Conservation (phyloP, 2,797 vertebrate species). For the Phataginus tetradactyla region DNA sequence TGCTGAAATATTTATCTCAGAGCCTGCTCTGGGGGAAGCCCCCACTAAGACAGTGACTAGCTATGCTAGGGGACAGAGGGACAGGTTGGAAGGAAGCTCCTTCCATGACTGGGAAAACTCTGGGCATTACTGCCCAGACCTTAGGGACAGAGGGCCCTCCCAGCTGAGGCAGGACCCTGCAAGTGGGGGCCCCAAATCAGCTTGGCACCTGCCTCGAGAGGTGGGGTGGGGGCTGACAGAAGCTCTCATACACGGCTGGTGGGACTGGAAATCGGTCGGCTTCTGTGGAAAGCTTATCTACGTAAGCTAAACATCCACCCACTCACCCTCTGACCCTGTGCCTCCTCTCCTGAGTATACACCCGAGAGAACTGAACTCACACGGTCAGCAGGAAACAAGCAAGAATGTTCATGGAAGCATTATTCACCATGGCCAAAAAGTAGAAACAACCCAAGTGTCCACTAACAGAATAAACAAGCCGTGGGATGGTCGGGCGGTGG, state of each 20-base stretch:
- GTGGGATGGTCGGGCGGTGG: accelerated
- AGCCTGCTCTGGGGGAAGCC: background rate
- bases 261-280: background rate
- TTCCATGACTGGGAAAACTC: background rate
- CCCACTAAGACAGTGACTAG: background rate
- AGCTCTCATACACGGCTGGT: accelerated
- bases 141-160: background rate
- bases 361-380: background rate
- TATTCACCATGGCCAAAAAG: background rate
- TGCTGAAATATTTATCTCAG: background rate
- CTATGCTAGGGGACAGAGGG: accelerated
- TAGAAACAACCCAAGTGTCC: background rate
- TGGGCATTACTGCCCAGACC: background rate
- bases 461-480: background rate
- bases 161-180: background rate
- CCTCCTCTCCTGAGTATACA: accelerated
- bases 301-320: background rate
- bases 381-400: background rate
- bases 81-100: background rate
- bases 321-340: accelerated
- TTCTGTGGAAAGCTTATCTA: background rate
- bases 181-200: background rate
- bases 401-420: background rate
- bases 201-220: background rate
- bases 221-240: accelerated